Base-by-base conservation (phyloP, 2,888 invertebrate species). In the Tryphoninae sp. region DNA sequence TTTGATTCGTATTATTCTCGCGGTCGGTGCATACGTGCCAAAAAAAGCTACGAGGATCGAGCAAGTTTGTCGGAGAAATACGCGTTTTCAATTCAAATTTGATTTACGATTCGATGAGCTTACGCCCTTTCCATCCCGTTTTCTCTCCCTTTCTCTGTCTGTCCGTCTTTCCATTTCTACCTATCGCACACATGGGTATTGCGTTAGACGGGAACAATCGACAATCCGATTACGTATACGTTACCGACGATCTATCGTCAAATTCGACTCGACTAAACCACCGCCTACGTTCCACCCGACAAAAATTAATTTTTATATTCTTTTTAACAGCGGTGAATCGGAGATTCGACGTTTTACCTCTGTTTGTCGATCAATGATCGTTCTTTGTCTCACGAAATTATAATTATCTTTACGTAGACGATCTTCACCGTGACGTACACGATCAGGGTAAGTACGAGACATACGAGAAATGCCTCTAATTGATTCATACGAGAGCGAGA, bases 391-490 rank as follows among this genome's bases (percentile, higher is more conserved):
- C 84, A 83, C 69, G 76, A 59, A 58, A 77, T 81, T 0, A 22
- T 65, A 64, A 84, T 84, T 13, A 83, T 81, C 16, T 71, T 53
- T 13, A 69, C 26, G 68, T 81, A 84, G 7, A 82, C 16, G 0
- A 73, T 53, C 19, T 73, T 84, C 11, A 84, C 71, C 13, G 78
- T 62, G 53, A 78, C 40, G 73, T 82, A 83, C 2, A 84, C 78
- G 40, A 82, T 45, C 22, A 81, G 45, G 16, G 76, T 80, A 16
- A 84, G 68, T 3, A 81, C 40, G 49, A 84, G 33, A 42, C 81
- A 81, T 33, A 75, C 53, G 55, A 84, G 11, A 59, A 81, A 67
- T 22, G 77, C 75, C 55, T 61, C 51, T n/a, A 67, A 49, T 51
- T 84, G 83, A 83, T 83, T 81, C 83, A 83, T 84, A 13, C 55